phyloP scores from a whole-genome alignment of 1,140 invertebrate genomes.

The Sitophilus oryzae region DNA sequence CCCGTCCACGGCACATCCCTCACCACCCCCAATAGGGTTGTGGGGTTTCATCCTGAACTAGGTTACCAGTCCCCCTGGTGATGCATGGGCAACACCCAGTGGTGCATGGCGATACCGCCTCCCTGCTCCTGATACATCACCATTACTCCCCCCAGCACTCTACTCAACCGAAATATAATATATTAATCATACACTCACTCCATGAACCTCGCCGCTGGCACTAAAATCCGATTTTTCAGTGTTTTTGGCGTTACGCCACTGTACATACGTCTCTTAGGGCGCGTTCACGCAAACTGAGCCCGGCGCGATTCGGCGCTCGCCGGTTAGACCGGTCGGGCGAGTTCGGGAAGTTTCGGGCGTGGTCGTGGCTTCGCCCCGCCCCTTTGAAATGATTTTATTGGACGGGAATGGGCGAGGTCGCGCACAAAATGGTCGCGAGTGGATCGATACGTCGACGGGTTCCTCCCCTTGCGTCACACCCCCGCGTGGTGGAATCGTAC shows the following conservation, averaged over 20 bases:
- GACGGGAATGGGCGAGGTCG: slow-evolving; percentile 32
- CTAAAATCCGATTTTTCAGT: no score
- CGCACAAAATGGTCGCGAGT: slow-evolving; percentile 44
- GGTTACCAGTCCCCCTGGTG: slow-evolving; percentile 51
- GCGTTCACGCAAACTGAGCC: slow-evolving; percentile 15
- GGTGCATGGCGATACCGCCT: slow-evolving; percentile 54
- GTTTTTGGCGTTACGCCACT: no score
- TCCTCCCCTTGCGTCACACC: neutral
- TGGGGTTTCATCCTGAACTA: slow-evolving; percentile 53
- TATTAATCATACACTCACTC: no score
- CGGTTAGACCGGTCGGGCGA: slow-evolving; percentile 23
- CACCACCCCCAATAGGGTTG: slow-evolving; percentile 42
- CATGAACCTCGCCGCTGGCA: no score
- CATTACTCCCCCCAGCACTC: slow-evolving; percentile 39
- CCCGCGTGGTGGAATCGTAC: neutral
- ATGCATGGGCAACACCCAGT: slow-evolving; percentile 52
- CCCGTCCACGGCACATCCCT: slow-evolving; percentile 41
- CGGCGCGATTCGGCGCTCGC: slow-evolving; percentile 2
- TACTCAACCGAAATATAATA: neutral
- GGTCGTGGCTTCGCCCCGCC: slow-evolving; percentile 16
- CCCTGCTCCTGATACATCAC: slow-evolving; percentile 53
- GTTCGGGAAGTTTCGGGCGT: slow-evolving; percentile 24
- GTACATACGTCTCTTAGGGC: slow-evolving; percentile 4
- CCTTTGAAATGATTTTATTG: slow-evolving; percentile 26
- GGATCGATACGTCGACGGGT: slow-evolving; percentile 16